Evolutionary conservation across 1,140 invertebrate genomes (phyloP).

Genomic region (Drosophila quadrilineata): DNA sequence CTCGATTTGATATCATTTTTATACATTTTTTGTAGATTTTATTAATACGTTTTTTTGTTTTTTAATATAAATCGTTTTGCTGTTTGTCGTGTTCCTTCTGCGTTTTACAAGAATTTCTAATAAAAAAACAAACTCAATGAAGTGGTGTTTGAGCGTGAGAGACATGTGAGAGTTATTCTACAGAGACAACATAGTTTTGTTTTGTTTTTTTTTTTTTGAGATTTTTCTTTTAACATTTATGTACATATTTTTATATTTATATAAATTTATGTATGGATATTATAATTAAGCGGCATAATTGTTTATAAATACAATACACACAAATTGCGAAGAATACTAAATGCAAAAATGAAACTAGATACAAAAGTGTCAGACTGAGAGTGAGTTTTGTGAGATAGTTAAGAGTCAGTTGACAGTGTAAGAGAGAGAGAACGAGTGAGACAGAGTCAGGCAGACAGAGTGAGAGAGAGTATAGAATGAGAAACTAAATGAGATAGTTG

Average conservation of each 20-base stretch:
- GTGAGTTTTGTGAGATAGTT: constrained; percentile 48
- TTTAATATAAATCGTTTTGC: constrained; percentile 67
- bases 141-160: constrained; percentile 71
- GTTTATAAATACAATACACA: constrained; percentile 78
- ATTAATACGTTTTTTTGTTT: constrained; percentile 56
- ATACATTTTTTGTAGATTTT: constrained; percentile 70
- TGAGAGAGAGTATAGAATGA: constrained; percentile 1
- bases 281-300: constrained; percentile 80
- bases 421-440: constrained; percentile 7
- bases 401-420: constrained; percentile 19
- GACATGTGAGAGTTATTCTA: constrained; percentile 67
- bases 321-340: constrained; percentile 76
- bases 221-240: constrained; percentile 46
- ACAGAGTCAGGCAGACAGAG: constrained; percentile 22
- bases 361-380: constrained; percentile 77
- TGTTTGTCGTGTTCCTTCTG: constrained; percentile 22
- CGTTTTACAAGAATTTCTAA: constrained; percentile 52
- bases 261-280: constrained; percentile 39
- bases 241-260: constrained; percentile 47
- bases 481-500: constrained; percentile 11
- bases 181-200: constrained; percentile 50
- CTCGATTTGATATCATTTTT: constrained; percentile 73
- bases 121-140: constrained; percentile 55
- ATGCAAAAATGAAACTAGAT: constrained; percentile 80
- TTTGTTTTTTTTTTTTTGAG: constrained; percentile 48